Evolutionary conservation across 2,113 vertebrate species (phyloP), one percentile per base, ranked within the genome.

Genomic region (Marmota monax): DNA sequence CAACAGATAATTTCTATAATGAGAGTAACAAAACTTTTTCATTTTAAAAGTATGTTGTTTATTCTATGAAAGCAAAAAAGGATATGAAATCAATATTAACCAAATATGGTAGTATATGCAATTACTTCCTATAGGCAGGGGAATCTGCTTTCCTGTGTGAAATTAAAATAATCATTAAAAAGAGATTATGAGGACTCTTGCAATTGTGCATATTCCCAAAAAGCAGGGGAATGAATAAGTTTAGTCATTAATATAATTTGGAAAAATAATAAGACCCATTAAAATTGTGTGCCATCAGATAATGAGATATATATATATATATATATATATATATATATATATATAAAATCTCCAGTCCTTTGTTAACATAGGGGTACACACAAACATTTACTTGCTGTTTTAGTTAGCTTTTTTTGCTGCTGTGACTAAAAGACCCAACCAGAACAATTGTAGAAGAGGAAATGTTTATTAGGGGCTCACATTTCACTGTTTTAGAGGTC

Each of bases 251-350:
- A 89, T 92, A n/a, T 82, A 91, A 45, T 74, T 61, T 85, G 8
- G 4, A 72, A 84, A 93, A 85, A 20, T 79, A 45, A 14, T 80
- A 53, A 72, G 17, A 45, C 4, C 25, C 3, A 88, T n/a, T 72
- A 67, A 97, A 94, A 83, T 48, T 56, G 17, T 70, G 22, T 13
- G 67, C 51, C 25, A 37, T 83, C 11, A 85, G 56, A 88, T 70
- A 85, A 78, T 85, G 34, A 84, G 32, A 6, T 11, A 34, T 39
- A 5, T 18, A 34, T 39, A 4, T 11, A 27, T 29, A 18, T 58
- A 2, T 6, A 12, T 37, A 37, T 37, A 37, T 37, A 3, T 37
- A n/a, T n/a, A n/a, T n/a, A n/a, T n/a, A n/a, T n/a, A n/a, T n/a
- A n/a, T n/a, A n/a, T n/a, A n/a, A n/a, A 37, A 39, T 78, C 83